Conservation (phyloP, 1,140 invertebrate genomes). For the Drosophila navojoa region DNA sequence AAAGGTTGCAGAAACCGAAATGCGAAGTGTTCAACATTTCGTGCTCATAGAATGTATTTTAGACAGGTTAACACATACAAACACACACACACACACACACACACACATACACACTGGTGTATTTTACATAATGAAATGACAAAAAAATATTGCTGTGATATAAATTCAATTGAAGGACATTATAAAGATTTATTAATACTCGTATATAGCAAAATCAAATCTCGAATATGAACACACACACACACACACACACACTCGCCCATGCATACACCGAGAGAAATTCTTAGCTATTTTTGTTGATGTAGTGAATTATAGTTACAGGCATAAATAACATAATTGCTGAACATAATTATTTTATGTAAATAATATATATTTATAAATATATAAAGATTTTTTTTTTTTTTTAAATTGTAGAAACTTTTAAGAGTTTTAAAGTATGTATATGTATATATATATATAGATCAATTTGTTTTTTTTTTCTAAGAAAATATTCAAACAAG, state of each 20-base stretch:
- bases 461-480: too few species aligned
- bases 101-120: conserved; percentile 14
- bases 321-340: conserved; percentile 46
- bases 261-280: background rate
- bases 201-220: conserved; percentile 40
- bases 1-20: background rate
- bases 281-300: conserved; percentile 20
- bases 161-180: conserved; percentile 77
- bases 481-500: too few species aligned
- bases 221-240: conserved; percentile 26
- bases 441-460: too few species aligned
- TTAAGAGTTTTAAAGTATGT: conserved; percentile 8
- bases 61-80: conserved; percentile 4
- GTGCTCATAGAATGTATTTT: conserved; percentile 14
- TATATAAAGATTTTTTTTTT: too few species aligned
- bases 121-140: conserved; percentile 43
- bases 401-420: background rate
- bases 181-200: conserved; percentile 64
- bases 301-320: conserved; percentile 27
- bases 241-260: conserved; percentile 22
- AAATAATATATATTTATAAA: too few species aligned
- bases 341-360: conserved; percentile 41
- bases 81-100: conserved; percentile 11
- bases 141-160: conserved; percentile 82
- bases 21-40: conserved; percentile 16